Evolutionary conservation across 2,888 invertebrate genomes (phyloP).

Genomic region (Polyommatus iphigenia): DNA sequence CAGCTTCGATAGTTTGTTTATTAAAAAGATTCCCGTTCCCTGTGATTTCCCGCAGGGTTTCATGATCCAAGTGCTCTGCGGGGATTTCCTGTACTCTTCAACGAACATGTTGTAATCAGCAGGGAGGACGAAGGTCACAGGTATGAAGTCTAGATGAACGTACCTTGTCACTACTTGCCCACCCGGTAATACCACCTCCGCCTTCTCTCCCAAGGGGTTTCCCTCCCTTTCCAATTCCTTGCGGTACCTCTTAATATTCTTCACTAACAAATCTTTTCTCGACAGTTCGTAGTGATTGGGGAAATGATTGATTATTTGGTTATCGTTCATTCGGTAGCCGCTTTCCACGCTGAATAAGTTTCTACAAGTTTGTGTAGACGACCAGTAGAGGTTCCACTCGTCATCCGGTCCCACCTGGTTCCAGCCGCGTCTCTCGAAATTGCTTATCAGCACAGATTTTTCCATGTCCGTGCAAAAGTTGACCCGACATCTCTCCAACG

Average conservation of each 20-base stretch:
- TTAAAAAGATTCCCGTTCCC: constrained; percentile 95
- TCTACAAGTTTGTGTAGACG: constrained; percentile 93
- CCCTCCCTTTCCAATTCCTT: constrained; percentile 96
- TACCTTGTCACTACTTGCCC: constrained; percentile 87
- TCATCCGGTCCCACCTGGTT: constrained; percentile 89
- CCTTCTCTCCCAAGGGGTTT: constrained; percentile 90
- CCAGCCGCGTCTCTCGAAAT: constrained; percentile 95
- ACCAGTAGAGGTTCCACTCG: constrained; percentile 98
- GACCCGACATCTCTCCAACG: constrained; percentile 38
- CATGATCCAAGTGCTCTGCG: constrained; percentile 98
- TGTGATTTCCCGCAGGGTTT: constrained; percentile 98
- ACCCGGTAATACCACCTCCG: constrained; percentile 67
- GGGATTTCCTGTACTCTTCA: constrained; percentile 96
- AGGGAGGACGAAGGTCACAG: constrained; percentile 95
- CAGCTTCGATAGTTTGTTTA: constrained; percentile 95
- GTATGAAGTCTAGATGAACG: constrained; percentile 93
- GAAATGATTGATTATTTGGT: constrained; percentile 97
- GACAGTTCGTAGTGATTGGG: constrained; percentile 98
- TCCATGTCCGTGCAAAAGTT: constrained; percentile 86
- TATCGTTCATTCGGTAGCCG: constrained; percentile 95
- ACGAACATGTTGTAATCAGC: constrained; percentile 99
- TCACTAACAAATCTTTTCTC: constrained; percentile 97
- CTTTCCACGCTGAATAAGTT: constrained; percentile 95
- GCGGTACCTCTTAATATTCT: constrained; percentile 96
- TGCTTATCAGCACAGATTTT: constrained; percentile 93